Evolutionary conservation across 1,140 invertebrate genomes (phyloP), one percentile per base, ranked within the genome.

Genomic region (Magallana ariakensis): DNA sequence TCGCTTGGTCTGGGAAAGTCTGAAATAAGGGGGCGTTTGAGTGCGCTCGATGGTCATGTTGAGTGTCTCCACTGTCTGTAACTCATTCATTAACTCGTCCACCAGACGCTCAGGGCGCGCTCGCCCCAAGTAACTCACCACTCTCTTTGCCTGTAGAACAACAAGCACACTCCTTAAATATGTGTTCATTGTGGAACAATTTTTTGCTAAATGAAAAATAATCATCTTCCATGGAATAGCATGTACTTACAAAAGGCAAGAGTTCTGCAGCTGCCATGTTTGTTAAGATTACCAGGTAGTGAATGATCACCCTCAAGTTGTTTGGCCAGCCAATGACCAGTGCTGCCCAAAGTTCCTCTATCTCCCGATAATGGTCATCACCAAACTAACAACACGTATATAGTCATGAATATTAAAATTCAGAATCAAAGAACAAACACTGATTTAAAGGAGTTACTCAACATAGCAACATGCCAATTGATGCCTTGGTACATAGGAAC

Each of bases 21-120:
- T 96, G 95, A 99, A 99, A 95, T 99, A 99, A 0, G 99, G 99
- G 53, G 98, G 98, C 0, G 99, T 99, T 96, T 99, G 98, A 0
- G 98, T 99, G 80, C 98, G 95, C 94, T 99, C 98, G 90, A 99
- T 98, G 85, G 98, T 95, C 93, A 98, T 98, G 94, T 98, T 98
- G 5, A 99, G 95, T 0, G 98, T 99, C 94, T 99, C 98, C 1
- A 99, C 98, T 0, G 98, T 99, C 95, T 99, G 97, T 22, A 99
- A 95, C 95, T 99, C 98, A 15, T 97, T 97, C 97, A 99, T 98
- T 95, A 99, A 97, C 94, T 99, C 98, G 92, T 99, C 98, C 4
- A 99, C 96, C 1, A 99, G 96, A 80, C 98, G 96, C 93, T 99
- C 98, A 0, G 98, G 97, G 84, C 97, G 96, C 0, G 98, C 97